These are phyloP conservation scores for Cantharis nigra DNA, from an alignment of 2,888 invertebrate genomes.

Conservation along the genomic window DNA sequence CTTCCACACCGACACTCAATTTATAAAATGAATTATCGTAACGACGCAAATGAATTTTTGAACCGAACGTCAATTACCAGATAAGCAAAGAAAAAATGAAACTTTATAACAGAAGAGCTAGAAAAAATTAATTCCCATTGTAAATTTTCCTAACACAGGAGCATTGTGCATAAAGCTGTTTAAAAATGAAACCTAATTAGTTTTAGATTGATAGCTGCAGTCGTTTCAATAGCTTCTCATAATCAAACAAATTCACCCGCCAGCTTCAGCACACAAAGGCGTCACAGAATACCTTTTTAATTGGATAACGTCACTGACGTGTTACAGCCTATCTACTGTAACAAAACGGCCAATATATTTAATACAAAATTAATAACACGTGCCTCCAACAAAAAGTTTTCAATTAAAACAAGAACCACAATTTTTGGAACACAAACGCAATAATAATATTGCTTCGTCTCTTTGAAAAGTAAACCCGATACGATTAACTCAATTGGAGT, in stretches of 20 bases:
- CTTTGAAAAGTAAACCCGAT: constrained; percentile 36
- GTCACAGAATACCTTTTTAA: constrained; percentile 38
- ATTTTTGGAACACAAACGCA: constrained; percentile 10
- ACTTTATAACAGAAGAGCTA: neutral
- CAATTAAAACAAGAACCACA: neutral
- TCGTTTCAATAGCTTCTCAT: constrained; percentile 29
- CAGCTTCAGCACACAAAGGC: constrained; percentile 32
- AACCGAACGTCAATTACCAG: neutral
- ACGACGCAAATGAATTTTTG: neutral
- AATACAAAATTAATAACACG: constrained; percentile 8
- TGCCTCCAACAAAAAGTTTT: neutral
- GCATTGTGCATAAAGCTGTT: constrained; percentile 33
- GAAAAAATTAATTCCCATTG: constrained; percentile 35
- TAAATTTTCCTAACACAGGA: constrained; percentile 28
- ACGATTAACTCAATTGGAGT: constrained; percentile 50
- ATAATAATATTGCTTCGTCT: constrained; percentile 16
- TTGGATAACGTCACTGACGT: constrained; percentile 36
- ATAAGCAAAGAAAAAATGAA: neutral
- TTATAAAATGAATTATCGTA: neutral
- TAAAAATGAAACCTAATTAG: constrained; percentile 38
- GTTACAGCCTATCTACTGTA: constrained; percentile 21
- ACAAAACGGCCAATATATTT: constrained; percentile 5
- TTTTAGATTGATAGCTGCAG: constrained; percentile 37
- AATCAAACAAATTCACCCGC: constrained; percentile 38
- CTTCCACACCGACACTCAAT: neutral